A percentile compares a stretch with the other conserved stretches of the same genome.
These are phyloP conservation scores for Plagiodera versicolora DNA, from an alignment of 2,888 invertebrate species.

Conservation along the genomic window DNA sequence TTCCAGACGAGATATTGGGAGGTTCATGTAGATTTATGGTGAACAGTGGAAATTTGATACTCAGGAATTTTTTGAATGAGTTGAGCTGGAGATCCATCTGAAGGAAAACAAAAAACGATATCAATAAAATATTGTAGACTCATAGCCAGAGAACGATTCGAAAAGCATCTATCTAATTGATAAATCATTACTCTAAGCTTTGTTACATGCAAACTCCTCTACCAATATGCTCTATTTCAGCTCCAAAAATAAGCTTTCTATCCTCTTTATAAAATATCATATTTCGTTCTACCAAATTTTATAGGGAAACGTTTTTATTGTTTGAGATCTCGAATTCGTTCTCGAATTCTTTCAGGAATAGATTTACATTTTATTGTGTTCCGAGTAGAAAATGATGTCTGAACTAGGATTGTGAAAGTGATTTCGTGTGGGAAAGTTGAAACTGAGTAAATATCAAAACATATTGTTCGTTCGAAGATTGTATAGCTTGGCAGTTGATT, in stretches of 20 bases:
- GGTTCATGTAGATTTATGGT: background rate
- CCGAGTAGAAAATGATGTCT: slow-evolving; percentile 27
- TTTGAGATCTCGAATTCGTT: slow-evolving; percentile 24
- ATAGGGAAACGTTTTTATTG: slow-evolving; percentile 17
- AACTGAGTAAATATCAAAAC: slow-evolving; percentile 13
- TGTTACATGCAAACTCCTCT: no score
- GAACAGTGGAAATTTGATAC: background rate
- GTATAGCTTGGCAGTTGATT: background rate
- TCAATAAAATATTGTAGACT: no score
- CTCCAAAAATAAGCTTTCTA: background rate
- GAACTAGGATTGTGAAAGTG: slow-evolving; percentile 20
- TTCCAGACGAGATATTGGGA: background rate
- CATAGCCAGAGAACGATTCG: no score
- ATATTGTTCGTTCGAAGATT: slow-evolving; percentile 6
- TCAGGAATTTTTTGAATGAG: background rate
- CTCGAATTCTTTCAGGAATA: slow-evolving; percentile 16
- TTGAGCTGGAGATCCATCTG: background rate
- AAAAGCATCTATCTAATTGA: no score
- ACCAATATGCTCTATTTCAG: no score
- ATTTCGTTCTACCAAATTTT: slow-evolving; percentile 9
- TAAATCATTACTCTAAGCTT: no score
- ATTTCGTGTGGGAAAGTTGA: slow-evolving; percentile 22
- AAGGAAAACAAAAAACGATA: no score
- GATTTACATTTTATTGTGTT: slow-evolving; percentile 29
- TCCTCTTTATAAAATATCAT: background rate